A percentile compares a stretch with the other conserved stretches of the same genome.
phyloP scores from a whole-genome alignment of 2,113 vertebrate genomes.

The Halichoeres trimaculatus region DNA sequence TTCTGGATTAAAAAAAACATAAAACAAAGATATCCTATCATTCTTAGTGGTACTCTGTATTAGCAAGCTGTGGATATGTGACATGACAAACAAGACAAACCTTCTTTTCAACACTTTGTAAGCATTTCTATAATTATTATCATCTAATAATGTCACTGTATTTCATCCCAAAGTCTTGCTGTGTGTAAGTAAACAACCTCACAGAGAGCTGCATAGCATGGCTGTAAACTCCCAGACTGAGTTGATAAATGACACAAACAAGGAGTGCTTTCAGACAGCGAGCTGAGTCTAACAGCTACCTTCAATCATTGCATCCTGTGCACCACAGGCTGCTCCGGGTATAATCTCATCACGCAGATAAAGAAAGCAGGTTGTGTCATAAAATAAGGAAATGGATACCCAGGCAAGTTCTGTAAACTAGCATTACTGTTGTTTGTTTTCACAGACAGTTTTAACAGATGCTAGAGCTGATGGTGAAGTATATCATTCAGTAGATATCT shows the following conservation, averaged over 20 bases:
- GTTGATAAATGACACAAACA: not conserved
- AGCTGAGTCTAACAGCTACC: slow-evolving; percentile 1
- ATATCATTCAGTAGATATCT: slow-evolving; percentile 8
- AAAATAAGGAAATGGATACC: not conserved
- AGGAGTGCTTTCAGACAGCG: not conserved
- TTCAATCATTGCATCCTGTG: slow-evolving; percentile 1
- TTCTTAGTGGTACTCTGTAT: not conserved
- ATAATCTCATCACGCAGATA: not conserved
- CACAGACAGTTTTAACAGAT: not conserved
- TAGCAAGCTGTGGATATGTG: no score
- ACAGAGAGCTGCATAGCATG: not conserved
- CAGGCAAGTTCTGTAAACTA: not conserved
- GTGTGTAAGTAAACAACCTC: not conserved
- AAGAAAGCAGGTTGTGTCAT: not conserved
- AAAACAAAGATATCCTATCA: not conserved
- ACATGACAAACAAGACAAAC: not conserved
- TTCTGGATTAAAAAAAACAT: not conserved
- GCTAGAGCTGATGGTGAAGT: not conserved
- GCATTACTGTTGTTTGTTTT: not conserved
- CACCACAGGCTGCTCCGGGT: not conserved
- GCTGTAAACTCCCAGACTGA: not conserved
- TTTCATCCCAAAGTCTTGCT: not conserved
- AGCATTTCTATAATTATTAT: not conserved
- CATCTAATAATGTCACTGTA: not conserved
- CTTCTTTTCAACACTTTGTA: not conserved